phyloP scores from a whole-genome alignment of 2,797 vertebrate genomes.

The Erethizon dorsatum region DNA sequence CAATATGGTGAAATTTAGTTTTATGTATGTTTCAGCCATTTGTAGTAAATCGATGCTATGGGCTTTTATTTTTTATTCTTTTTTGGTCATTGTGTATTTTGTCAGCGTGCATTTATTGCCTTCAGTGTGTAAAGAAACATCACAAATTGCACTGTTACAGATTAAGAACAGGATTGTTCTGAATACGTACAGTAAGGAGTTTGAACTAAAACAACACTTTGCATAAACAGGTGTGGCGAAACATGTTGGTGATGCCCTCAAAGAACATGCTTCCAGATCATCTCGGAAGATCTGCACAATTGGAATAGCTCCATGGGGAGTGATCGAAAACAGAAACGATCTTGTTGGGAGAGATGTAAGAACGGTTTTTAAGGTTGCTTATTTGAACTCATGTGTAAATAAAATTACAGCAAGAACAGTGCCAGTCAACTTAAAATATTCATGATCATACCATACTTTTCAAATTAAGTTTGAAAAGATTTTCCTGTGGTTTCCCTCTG shows the following conservation, averaged over 20 bases:
- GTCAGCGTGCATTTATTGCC: conserved; percentile 24
- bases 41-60: conserved; percentile 49
- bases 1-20: conserved; percentile 61
- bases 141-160: conserved; percentile 48
- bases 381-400: conserved; percentile 48
- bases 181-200: neutral
- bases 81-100: conserved; percentile 43
- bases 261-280: conserved; percentile 97
- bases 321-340: conserved; percentile 99
- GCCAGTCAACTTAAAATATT: conserved; percentile 26
- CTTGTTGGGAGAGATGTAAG: conserved; percentile 99
- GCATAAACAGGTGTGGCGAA: conserved; percentile 95
- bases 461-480: conserved; percentile 52
- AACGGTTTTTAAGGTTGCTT: neutral
- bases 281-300: conserved; percentile 99
- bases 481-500: conserved; percentile 8
- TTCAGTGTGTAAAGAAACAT: conserved; percentile 55
- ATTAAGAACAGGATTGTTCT: conserved; percentile 59
- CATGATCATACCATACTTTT: conserved; percentile 28
- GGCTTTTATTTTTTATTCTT: neutral
- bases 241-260: conserved; percentile 98
- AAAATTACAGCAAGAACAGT: conserved; percentile 48
- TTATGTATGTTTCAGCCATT: conserved; percentile 66
- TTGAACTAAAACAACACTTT: conserved; percentile 66
- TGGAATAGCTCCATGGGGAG: conserved; percentile 98